These are phyloP conservation scores for Tachyglossus aculeatus DNA, from an alignment of 2,797 vertebrate genomes.

Conservation along the genomic window DNA sequence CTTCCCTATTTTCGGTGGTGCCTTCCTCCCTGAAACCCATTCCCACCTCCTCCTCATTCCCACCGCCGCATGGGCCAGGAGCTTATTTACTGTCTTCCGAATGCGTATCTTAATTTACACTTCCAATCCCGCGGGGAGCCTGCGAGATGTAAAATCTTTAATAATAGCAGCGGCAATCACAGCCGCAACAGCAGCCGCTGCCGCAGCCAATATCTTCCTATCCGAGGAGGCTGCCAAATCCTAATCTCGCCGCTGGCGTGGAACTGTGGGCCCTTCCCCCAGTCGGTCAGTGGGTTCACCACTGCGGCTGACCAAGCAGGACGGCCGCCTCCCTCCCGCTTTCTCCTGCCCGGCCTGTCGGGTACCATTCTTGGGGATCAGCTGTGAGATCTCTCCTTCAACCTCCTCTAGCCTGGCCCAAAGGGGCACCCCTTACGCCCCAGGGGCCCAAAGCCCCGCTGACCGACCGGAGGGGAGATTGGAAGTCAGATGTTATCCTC, in stretches of 20 bases:
- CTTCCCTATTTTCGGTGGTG: conserved; percentile 29
- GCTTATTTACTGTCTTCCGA: conserved; percentile 63
- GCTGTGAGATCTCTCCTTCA: neutral
- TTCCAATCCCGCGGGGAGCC: conserved; percentile 14
- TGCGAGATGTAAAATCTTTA: conserved; percentile 41
- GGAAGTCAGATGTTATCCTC: no score
- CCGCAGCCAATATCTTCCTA: conserved; percentile 51
- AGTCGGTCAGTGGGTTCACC: neutral
- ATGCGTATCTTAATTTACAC: conserved; percentile 45
- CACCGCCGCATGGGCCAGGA: conserved; percentile 22
- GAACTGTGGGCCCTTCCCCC: conserved; percentile 56
- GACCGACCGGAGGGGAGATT: no score
- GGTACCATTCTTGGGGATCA: neutral
- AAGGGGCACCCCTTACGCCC: no score
- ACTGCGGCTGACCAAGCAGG: neutral
- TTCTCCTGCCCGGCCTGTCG: neutral
- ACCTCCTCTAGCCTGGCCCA: neutral
- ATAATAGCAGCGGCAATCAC: conserved; percentile 43
- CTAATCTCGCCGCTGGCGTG: conserved; percentile 49
- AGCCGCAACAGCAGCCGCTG: conserved; percentile 51
- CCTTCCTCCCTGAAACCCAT: conserved; percentile 29
- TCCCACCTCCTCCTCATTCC: conserved; percentile 54
- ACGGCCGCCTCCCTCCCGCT: neutral
- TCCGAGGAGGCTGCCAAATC: conserved; percentile 50
- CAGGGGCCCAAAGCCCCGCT: no score